phyloP scores from a whole-genome alignment of 2,113 vertebrate species.

The Pachypanchax playfairii region DNA sequence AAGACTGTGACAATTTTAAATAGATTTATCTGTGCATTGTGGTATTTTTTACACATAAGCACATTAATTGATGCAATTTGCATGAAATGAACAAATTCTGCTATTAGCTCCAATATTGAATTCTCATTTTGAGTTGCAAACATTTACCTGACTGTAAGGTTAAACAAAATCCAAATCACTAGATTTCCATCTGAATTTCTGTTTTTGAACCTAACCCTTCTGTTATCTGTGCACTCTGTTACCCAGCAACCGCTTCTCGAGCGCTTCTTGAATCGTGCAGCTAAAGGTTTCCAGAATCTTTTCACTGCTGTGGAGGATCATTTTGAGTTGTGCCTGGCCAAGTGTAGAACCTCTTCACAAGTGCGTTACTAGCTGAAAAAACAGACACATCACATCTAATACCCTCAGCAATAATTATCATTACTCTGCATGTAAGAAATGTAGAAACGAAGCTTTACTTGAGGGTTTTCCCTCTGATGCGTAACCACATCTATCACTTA shows the following conservation, averaged over 20 bases:
- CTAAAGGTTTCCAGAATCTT: conserved; percentile 94
- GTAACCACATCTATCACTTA: background rate
- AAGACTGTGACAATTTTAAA: too few relatives aligned
- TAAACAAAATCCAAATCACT: background rate
- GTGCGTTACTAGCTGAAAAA: conserved; percentile 68
- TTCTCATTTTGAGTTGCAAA: background rate
- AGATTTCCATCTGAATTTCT: conserved; percentile 10
- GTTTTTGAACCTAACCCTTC: background rate
- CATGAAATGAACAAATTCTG: background rate
- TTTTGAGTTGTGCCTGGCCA: conserved; percentile 96
- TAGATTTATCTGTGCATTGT: too few relatives aligned
- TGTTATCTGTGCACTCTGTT: conserved; percentile 40
- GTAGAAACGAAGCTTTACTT: background rate
- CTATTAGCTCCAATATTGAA: background rate
- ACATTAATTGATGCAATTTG: too few relatives aligned
- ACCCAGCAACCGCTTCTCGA: conserved; percentile 92
- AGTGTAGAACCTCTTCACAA: conserved; percentile 97
- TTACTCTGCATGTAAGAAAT: background rate
- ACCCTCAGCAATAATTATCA: background rate
- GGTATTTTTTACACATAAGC: too few relatives aligned
- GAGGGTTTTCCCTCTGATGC: background rate
- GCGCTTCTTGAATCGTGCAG: conserved; percentile 92
- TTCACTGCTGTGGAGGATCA: conserved; percentile 97
- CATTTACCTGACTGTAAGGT: too few relatives aligned
- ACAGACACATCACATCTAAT: background rate